Percentiles rank a stretch among this genome's conserved stretches.
Evolutionary conservation across 1,140 invertebrate species (phyloP).

Genomic region (Antheraea pernyi): DNA sequence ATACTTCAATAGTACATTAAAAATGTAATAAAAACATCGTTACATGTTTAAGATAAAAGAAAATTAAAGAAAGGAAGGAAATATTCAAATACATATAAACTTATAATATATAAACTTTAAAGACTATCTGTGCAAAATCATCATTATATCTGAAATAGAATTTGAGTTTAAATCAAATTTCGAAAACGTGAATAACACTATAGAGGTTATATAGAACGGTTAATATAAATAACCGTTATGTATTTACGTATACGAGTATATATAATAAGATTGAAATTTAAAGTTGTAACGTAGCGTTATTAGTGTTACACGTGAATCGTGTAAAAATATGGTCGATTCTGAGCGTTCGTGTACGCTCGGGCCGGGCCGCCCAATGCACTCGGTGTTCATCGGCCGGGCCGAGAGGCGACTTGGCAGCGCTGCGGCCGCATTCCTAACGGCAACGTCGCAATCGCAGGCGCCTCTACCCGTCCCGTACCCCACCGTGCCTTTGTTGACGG

Average conservation of each 20-base stretch:
- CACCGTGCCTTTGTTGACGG: constrained; percentile 54
- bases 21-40: not conserved
- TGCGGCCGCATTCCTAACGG: constrained; percentile 68
- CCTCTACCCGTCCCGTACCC: constrained; percentile 21
- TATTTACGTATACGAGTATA: no score
- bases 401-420: constrained; percentile 59
- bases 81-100: no score
- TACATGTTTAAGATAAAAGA: not conserved
- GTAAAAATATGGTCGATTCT: constrained; percentile 38
- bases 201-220: no score
- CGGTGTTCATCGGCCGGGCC: constrained; percentile 58
- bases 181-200: no score
- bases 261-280: not conserved
- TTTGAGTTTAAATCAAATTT: no score
- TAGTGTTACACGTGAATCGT: not conserved
- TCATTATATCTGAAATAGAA: no score
- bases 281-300: not conserved
- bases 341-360: constrained; percentile 43
- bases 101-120: not conserved
- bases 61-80: no score
- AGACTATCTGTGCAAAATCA: not conserved
- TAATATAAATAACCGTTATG: no score
- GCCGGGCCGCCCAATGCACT: constrained; percentile 63
- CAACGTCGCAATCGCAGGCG: constrained; percentile 60
- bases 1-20: not conserved